phyloP scores from a whole-genome alignment of 1,140 invertebrate genomes.

The Scylla paramamosain region DNA sequence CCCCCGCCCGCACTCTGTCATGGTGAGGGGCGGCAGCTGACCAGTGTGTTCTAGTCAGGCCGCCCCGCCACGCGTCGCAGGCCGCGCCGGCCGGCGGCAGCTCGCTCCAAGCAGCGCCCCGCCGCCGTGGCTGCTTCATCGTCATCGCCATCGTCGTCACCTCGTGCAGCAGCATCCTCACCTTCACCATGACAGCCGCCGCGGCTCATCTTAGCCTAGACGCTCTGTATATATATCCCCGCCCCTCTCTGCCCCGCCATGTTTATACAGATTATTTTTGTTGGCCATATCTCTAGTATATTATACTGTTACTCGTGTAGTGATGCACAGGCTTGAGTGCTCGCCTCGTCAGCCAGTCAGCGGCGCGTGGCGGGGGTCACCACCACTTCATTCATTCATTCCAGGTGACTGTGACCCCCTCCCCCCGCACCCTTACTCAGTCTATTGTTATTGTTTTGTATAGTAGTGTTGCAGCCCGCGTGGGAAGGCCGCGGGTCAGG shows the following conservation, averaged over 20 bases:
- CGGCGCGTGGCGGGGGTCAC: conserved; percentile 22
- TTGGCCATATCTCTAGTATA: conserved; percentile 48
- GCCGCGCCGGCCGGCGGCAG: background rate
- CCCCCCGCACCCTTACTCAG: background rate
- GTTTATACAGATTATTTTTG: conserved; percentile 72
- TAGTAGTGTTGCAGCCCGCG: background rate
- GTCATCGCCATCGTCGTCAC: background rate
- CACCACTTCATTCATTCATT: conserved; percentile 1
- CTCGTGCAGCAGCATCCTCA: background rate
- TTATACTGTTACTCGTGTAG: conserved; percentile 34
- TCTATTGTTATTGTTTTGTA: conserved; percentile 8
- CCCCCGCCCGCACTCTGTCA: background rate
- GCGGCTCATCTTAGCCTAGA: conserved; percentile 40
- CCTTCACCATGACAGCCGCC: conserved; percentile 35
- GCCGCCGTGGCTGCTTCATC: background rate
- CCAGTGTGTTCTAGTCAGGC: conserved; percentile 11
- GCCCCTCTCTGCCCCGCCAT: background rate
- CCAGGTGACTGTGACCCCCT: background rate
- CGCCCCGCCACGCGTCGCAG: background rate
- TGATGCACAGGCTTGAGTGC: background rate
- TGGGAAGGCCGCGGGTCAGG: conserved; percentile 16
- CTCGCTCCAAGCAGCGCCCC: background rate
- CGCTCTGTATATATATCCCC: conserved; percentile 51
- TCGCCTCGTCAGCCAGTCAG: background rate
- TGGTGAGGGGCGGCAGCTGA: background rate